Base-by-base conservation (phyloP, 2,797 vertebrate genomes). In the Rhabdomys pumilio region DNA sequence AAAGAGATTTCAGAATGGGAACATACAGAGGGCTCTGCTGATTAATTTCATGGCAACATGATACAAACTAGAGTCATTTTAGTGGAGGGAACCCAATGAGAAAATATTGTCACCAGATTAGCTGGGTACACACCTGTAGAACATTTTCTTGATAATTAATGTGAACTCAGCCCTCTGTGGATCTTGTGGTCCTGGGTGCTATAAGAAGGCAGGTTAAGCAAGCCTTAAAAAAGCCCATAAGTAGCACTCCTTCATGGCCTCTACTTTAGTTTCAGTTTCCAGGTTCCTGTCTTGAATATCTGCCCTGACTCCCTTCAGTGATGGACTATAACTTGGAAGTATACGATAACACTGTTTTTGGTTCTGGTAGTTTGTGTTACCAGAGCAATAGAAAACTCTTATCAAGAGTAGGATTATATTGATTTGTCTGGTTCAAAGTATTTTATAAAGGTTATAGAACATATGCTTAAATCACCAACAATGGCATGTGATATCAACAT, bases 1-100 rank as follows among this genome's bases (percentile, higher is more conserved):
- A 34, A 97, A 88, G 81, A 79, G 50, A 63, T 57, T 95, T 93
- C 57, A 75, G 31, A 63, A 57, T 91, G 20, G 26, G 26, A 87
- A 26, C 34, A 87, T 87, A 72, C 6, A 47, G 29, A 85, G 11
- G 38, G 8, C 14, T 44, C 31, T 63, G 59, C 55, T 84, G 15
- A 26, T 19, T 63, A 47, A 26, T 84, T 84, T 44, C 26, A 6
- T 44, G 6, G 15, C 29, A 34, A 47, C 41, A 47, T 61, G 57
- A 19, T 44, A 63, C 8, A 44, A 61, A 26, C 14, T 38, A 29
- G 38, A 83, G 38, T 83, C 24, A 63, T 47, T 81, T 84, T 47
- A 47, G 81, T 26, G n/a, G 17, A 81, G 34, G 34, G 20, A 38
- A n/a, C 53, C 20, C 38, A 20, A 38, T 38, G 59, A 63, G 59